Evolutionary conservation across 2,113 vertebrate species (phyloP).

Genomic region (Chiloscyllium plagiosum): DNA sequence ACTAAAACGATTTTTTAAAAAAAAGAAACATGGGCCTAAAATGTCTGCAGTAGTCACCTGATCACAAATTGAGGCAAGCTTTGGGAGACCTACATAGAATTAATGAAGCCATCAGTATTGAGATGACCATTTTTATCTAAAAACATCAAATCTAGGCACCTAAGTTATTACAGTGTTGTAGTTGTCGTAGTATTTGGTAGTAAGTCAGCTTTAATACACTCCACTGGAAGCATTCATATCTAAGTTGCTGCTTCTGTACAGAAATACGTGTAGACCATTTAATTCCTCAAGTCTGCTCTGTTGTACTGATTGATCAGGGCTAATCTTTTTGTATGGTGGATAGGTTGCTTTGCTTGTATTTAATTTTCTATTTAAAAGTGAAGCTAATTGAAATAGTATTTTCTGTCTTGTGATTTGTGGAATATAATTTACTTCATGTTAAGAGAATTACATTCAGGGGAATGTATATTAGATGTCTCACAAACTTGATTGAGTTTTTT

Average conservation of each 20-base stretch:
- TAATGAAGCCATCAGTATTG: no score
- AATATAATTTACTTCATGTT: neutral
- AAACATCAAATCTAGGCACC: no score
- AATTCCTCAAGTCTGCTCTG: neutral
- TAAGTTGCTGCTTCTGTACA: neutral
- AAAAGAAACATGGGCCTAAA: no score
- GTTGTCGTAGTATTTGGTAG: neutral
- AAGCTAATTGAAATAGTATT: neutral
- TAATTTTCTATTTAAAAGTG: neutral
- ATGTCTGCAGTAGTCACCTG: no score
- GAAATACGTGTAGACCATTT: neutral
- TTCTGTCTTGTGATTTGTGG: neutral
- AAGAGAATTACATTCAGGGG: neutral
- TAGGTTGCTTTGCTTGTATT: neutral
- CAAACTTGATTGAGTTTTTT: no score
- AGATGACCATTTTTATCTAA: no score
- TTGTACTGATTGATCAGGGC: neutral
- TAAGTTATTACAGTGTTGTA: no score
- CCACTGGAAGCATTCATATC: neutral
- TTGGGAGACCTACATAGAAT: no score
- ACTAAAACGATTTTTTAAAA: no score
- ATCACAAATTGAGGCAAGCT: no score
- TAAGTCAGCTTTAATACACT: neutral
- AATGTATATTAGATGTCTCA: no score
- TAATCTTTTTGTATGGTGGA: neutral